phyloP scores from a whole-genome alignment of 2,797 vertebrate genomes.

The Anisognathus igniventris region DNA sequence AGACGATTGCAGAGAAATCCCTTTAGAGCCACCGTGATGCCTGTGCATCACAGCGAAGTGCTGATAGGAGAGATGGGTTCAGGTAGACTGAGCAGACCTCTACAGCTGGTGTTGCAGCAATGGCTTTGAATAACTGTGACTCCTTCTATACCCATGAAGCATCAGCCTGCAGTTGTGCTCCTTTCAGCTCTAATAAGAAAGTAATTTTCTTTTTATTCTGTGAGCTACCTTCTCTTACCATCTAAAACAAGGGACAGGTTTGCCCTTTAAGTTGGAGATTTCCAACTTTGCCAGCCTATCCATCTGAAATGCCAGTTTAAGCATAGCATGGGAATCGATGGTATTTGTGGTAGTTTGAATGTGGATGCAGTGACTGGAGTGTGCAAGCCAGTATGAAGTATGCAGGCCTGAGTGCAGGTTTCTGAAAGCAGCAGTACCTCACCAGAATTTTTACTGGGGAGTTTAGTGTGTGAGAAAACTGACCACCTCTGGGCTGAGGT shows the following conservation, averaged over 20 bases:
- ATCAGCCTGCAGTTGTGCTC: neutral
- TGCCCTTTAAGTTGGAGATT: neutral
- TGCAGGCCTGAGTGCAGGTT: neutral
- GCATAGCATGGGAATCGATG: neutral
- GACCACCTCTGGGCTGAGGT: neutral
- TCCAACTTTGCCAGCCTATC: neutral
- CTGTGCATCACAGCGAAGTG: neutral
- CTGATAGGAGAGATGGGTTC: neutral
- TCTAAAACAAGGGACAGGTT: neutral
- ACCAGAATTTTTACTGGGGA: neutral
- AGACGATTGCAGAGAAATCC: neutral
- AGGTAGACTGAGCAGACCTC: neutral
- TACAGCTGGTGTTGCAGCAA: neutral
- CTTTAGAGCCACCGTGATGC: neutral
- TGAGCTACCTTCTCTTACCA: neutral
- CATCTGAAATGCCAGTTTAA: neutral
- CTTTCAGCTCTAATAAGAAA: neutral
- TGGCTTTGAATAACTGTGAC: neutral
- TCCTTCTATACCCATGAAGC: neutral
- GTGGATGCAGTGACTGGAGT: neutral
- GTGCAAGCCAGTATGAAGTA: neutral
- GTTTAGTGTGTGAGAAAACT: neutral
- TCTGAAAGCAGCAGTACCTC: neutral
- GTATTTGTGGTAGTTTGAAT: neutral
- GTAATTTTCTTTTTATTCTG: neutral